Evolutionary conservation across 2,888 invertebrate genomes (phyloP).

Genomic region (Trichogramma dendrolimi): DNA sequence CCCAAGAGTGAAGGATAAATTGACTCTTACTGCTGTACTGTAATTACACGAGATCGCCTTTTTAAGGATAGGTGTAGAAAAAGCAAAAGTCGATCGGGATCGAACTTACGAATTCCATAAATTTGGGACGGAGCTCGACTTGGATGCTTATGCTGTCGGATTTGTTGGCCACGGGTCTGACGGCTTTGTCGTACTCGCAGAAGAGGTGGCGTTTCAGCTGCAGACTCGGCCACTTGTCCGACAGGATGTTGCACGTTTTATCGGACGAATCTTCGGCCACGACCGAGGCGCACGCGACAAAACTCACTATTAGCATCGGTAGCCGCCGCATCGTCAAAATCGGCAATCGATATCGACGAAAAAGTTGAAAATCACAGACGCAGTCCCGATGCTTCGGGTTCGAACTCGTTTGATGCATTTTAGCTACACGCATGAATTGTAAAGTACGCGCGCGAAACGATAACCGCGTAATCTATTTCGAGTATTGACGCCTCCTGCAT

Average conservation of each 20-base stretch:
- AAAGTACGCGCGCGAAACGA: too few relatives aligned
- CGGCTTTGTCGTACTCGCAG: slow-evolving; percentile 57
- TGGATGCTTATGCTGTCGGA: slow-evolving; percentile 55
- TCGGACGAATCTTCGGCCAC: slow-evolving; percentile 6
- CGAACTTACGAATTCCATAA: slow-evolving; percentile 51
- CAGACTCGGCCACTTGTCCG: slow-evolving; percentile 32
- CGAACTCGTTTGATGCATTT: too few relatives aligned
- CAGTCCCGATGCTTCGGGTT: too few relatives aligned
- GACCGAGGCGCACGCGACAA: too few relatives aligned
- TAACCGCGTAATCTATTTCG: too few relatives aligned
- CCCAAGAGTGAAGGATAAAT: slow-evolving; percentile 38
- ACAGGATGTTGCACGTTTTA: slow-evolving; percentile 34
- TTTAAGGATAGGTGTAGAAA: background rate
- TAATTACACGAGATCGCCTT: slow-evolving; percentile 14
- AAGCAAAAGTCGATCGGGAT: background rate
- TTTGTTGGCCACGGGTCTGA: slow-evolving; percentile 58
- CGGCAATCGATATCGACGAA: too few relatives aligned
- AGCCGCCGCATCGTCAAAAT: too few relatives aligned
- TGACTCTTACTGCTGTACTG: slow-evolving; percentile 34
- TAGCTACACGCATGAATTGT: too few relatives aligned
- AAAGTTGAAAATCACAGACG: too few relatives aligned
- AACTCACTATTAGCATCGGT: too few relatives aligned
- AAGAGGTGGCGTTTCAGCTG: slow-evolving; percentile 56
- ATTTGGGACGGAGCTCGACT: slow-evolving; percentile 58
- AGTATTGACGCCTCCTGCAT: too few relatives aligned